phyloP scores from a whole-genome alignment of 2,888 invertebrate species.

The Acleris holmiana region DNA sequence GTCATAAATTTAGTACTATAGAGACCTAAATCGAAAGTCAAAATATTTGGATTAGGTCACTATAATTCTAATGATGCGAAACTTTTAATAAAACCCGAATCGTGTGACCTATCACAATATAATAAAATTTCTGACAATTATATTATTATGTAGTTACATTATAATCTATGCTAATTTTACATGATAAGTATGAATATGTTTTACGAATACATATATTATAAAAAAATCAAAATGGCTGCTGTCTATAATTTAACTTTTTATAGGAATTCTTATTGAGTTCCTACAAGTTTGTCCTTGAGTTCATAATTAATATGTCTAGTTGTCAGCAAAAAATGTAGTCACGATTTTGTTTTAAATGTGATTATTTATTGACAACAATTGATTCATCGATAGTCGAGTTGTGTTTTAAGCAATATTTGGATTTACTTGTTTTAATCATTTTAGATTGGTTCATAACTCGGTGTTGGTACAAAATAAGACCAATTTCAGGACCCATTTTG shows the following conservation, averaged over 20 bases:
- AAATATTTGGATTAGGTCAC: too few species aligned
- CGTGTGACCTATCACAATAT: conserved; percentile 17
- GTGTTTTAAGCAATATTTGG: too few species aligned
- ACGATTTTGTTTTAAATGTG: conserved; percentile 15
- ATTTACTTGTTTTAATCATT: too few species aligned
- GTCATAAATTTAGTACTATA: too few species aligned
- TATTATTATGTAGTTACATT: not conserved
- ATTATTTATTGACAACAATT: not conserved
- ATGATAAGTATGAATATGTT: conserved; percentile 7
- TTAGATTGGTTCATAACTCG: too few species aligned
- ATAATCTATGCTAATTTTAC: conserved; percentile 5
- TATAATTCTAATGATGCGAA: too few species aligned
- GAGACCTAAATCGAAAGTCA: too few species aligned
- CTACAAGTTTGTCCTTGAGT: conserved; percentile 27
- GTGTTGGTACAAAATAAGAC: too few species aligned
- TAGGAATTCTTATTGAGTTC: conserved; percentile 22
- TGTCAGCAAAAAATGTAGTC: conserved; percentile 19
- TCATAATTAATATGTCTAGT: conserved; percentile 25
- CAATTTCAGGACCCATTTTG: too few species aligned
- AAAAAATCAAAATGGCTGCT: conserved; percentile 25
- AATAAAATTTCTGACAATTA: not conserved
- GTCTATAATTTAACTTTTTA: conserved; percentile 22
- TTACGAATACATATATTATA: conserved; percentile 8
- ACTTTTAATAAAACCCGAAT: too few species aligned
- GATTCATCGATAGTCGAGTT: conserved; percentile 1